Percentiles rank a stretch among this genome's conserved stretches.
Evolutionary conservation across 2,888 invertebrate species (phyloP).

Genomic region (Trachelus stipa): DNA sequence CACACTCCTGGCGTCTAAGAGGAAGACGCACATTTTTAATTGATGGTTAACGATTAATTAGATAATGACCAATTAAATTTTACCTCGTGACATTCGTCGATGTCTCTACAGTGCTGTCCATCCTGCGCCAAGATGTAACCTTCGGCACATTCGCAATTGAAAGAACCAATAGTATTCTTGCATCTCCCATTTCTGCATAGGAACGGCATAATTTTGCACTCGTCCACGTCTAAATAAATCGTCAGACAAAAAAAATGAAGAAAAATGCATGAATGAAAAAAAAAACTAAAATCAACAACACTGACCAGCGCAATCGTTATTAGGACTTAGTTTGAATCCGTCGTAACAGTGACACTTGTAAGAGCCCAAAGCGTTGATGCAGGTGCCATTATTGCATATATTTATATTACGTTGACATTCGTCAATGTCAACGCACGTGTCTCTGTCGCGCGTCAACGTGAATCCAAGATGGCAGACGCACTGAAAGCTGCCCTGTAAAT

Average conservation of each 20-base stretch:
- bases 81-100: slow-evolving; percentile 82
- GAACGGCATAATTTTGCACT: slow-evolving; percentile 85
- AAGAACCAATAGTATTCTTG: slow-evolving; percentile 83
- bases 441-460: slow-evolving; percentile 73
- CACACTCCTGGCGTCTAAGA: slow-evolving; percentile 71
- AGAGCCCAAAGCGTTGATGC: slow-evolving; percentile 77
- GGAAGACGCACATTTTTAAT: neutral
- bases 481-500: slow-evolving; percentile 82
- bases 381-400: slow-evolving; percentile 82
- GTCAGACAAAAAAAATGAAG: neutral
- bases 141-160: slow-evolving; percentile 83
- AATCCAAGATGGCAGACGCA: slow-evolving; percentile 83
- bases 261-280: neutral
- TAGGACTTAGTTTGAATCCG: slow-evolving; percentile 81
- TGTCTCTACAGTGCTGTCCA: slow-evolving; percentile 82
- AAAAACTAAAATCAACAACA: slow-evolving; percentile 13
- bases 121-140: slow-evolving; percentile 82
- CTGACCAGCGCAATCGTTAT: slow-evolving; percentile 82
- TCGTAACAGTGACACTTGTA: slow-evolving; percentile 81
- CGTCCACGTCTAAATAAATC: slow-evolving; percentile 76
- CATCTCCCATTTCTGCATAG: slow-evolving; percentile 89
- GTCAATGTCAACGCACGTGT: slow-evolving; percentile 79
- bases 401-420: slow-evolving; percentile 80
- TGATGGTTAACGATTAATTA: neutral
- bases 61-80: slow-evolving; percentile 15